Evolutionary conservation across 1,140 invertebrate species (phyloP).

Genomic region (Lethrus apterus): DNA sequence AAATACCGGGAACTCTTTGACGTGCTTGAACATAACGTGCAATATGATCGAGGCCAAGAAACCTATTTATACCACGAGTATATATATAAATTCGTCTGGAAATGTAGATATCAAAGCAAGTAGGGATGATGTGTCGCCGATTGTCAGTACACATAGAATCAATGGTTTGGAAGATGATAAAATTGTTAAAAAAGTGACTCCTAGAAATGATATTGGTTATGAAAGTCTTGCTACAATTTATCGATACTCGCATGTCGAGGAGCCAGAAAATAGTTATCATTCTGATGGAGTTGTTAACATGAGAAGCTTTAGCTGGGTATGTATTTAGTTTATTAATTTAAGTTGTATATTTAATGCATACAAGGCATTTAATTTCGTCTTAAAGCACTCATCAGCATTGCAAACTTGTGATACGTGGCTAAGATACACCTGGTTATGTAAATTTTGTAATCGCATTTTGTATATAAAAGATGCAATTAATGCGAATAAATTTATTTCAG

Average conservation of each 20-base stretch:
- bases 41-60: slow-evolving; percentile 6
- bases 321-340: background rate
- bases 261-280: slow-evolving; percentile 15
- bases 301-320: slow-evolving; percentile 27
- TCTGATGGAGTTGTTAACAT: slow-evolving; percentile 15
- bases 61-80: slow-evolving; percentile 36
- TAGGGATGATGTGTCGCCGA: slow-evolving; percentile 20
- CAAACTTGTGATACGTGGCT: background rate
- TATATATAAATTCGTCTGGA: slow-evolving; percentile 37
- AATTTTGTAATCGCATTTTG: background rate
- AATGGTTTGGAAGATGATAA: slow-evolving; percentile 24
- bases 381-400: background rate
- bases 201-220: slow-evolving; percentile 20
- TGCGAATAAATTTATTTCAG: background rate
- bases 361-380: background rate
- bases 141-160: slow-evolving; percentile 24
- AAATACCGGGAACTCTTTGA: slow-evolving; percentile 9
- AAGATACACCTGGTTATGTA: background rate
- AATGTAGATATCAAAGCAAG: slow-evolving; percentile 22
- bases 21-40: slow-evolving; percentile 10
- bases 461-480: background rate
- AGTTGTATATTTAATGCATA: background rate
- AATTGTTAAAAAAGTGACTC: slow-evolving; percentile 14
- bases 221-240: slow-evolving; percentile 31
- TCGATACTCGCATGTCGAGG: slow-evolving; percentile 26